Evolutionary conservation across 2,113 vertebrate species (phyloP).

Genomic region (Otis tarda): DNA sequence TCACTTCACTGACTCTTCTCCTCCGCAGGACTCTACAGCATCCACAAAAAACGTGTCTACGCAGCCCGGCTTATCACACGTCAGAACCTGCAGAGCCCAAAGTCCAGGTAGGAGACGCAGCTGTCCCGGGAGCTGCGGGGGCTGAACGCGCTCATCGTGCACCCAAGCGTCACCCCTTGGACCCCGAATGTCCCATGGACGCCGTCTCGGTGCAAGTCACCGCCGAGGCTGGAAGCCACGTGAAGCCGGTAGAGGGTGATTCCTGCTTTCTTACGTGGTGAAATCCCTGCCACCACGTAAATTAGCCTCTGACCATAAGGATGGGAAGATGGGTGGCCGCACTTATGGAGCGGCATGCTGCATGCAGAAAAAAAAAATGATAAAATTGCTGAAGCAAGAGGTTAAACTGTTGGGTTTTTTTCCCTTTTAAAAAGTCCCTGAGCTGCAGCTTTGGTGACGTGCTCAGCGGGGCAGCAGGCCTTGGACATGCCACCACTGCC

Average conservation of each 20-base stretch:
- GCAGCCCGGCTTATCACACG: slow-evolving; percentile 88
- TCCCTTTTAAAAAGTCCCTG: background rate
- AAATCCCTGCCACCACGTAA: background rate
- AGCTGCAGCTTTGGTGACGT: background rate
- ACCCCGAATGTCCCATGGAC: rapidly evolving
- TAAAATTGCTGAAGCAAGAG: background rate
- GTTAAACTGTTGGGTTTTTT: background rate
- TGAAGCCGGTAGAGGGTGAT: background rate
- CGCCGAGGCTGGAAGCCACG: background rate
- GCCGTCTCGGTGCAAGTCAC: background rate
- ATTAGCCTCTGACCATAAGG: background rate
- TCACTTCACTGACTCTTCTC: background rate
- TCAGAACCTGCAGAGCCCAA: slow-evolving; percentile 91
- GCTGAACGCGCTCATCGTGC: rapidly evolving
- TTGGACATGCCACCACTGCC: background rate
- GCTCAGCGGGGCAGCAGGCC: background rate
- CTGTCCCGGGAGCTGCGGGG: background rate
- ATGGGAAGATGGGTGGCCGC: background rate
- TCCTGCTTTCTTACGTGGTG: rapidly evolving
- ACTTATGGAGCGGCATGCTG: background rate
- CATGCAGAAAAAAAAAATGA: background rate
- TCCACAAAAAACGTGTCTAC: slow-evolving; percentile 92
- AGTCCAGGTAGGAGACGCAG: slow-evolving; percentile 84
- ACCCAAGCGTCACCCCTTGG: background rate
- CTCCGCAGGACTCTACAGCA: slow-evolving; percentile 82